Evolutionary conservation across 53 echinoderm and acorn worm species (phyloP).

Genomic region (Mesocentrotus franciscanus): DNA sequence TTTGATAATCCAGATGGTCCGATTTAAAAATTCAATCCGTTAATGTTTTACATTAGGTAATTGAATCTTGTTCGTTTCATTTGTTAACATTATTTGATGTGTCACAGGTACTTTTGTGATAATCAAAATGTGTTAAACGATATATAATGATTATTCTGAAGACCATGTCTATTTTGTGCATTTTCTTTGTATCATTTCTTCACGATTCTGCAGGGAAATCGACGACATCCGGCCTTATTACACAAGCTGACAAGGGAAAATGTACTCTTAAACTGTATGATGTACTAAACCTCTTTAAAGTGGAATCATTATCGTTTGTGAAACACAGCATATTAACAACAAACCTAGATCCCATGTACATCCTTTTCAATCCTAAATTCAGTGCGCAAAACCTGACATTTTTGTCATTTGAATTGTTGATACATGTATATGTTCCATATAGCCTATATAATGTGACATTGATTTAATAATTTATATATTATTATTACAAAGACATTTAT

Average conservation of each 20-base stretch:
- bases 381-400: background rate
- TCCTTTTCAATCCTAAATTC: background rate
- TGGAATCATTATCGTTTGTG: background rate
- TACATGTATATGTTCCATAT: background rate
- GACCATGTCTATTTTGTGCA: too few relatives aligned
- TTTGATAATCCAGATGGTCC: background rate
- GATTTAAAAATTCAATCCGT: background rate
- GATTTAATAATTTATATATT: background rate
- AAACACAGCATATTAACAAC: background rate
- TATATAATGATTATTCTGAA: too few relatives aligned
- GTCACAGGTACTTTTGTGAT: background rate
- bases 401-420: background rate
- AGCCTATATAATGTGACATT: too few relatives aligned
- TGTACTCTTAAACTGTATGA: background rate
- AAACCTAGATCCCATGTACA: too few relatives aligned
- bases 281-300: slow-evolving; percentile 4
- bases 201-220: background rate
- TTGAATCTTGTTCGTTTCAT: too few relatives aligned
- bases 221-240: background rate
- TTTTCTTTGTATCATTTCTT: background rate
- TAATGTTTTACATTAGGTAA: background rate
- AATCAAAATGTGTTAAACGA: background rate
- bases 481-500: background rate
- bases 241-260: background rate
- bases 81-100: too few relatives aligned